Conservation (phyloP, 2,888 invertebrate species). For the Tubulanus polymorphus region DNA sequence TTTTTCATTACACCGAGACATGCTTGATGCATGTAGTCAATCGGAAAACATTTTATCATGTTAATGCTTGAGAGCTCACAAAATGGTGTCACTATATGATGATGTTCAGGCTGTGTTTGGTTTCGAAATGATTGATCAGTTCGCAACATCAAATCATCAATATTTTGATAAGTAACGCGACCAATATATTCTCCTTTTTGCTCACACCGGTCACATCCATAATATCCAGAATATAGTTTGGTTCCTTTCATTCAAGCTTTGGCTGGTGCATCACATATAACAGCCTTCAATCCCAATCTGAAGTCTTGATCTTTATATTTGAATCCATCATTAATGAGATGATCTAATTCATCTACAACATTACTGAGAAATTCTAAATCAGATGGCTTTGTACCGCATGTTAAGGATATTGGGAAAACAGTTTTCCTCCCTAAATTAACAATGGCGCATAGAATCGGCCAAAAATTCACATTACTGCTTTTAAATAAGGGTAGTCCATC, state of each 20-base stretch:
- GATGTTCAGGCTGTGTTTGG: slow-evolving; percentile 2
- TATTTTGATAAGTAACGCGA: not conserved
- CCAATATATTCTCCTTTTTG: slow-evolving; percentile 8
- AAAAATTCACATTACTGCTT: slow-evolving; percentile 7
- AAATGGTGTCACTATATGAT: slow-evolving; percentile 13
- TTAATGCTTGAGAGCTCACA: slow-evolving; percentile 11
- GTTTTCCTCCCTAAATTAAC: not conserved
- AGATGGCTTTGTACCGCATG: slow-evolving; percentile 10
- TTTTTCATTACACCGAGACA: slow-evolving; percentile 39
- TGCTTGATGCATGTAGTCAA: slow-evolving; percentile 34
- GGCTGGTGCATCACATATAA: slow-evolving; percentile 21
- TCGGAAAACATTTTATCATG: slow-evolving; percentile 12
- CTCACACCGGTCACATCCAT: slow-evolving; percentile 11
- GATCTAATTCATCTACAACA: slow-evolving; percentile 1
- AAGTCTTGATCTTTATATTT: not conserved
- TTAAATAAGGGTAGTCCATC: slow-evolving; percentile 14
- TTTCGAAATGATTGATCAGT: slow-evolving; percentile 3
- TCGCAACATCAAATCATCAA: not conserved
- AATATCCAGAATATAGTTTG: slow-evolving; percentile 14
- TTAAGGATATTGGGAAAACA: slow-evolving; percentile 12
- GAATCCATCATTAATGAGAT: slow-evolving; percentile 4
- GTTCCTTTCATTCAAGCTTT: slow-evolving; percentile 14
- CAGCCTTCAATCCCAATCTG: slow-evolving; percentile 2
- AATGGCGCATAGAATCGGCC: slow-evolving; percentile 8
- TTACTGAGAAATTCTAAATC: slow-evolving; percentile 10